Conservation (phyloP, 2,888 invertebrate species). For the Microdon myrmicae region DNA sequence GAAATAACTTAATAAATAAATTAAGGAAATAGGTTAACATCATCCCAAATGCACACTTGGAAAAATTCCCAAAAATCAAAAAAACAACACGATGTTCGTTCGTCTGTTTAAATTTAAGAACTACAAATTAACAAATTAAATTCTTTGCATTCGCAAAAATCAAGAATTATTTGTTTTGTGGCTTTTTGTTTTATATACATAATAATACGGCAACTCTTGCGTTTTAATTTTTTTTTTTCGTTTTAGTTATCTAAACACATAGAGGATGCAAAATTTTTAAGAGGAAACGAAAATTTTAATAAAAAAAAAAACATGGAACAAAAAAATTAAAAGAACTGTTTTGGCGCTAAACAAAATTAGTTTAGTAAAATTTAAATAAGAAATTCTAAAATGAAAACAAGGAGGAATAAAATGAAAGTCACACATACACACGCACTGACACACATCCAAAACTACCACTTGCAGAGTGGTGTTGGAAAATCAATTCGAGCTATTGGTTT, state of each 20-base stretch:
- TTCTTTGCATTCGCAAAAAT: conserved; percentile 44
- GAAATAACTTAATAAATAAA: conserved; percentile 17
- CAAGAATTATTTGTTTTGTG: conserved; percentile 18
- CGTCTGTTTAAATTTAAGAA: too few relatives aligned
- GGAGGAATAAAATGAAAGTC: conserved; percentile 15
- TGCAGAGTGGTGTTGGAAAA: conserved; percentile 2
- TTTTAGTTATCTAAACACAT: conserved; percentile 45
- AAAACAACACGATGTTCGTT: conserved; percentile 23
- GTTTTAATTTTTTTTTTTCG: conserved; percentile 23
- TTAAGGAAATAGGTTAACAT: conserved; percentile 27
- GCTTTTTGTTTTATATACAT: conserved; percentile 9
- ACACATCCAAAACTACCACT: conserved; percentile 12
- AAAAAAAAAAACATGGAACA: conserved; percentile 10
- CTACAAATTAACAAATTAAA: conserved; percentile 21
- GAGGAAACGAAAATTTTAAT: conserved; percentile 5
- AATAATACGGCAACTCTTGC: conserved; percentile 44
- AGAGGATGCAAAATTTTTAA: conserved; percentile 49
- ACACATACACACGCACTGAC: conserved; percentile 25
- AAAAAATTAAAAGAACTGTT: conserved; percentile 11
- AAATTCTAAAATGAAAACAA: conserved; percentile 3
- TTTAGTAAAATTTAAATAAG: conserved; percentile 10
- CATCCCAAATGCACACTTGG: conserved; percentile 48
- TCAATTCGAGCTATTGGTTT: conserved; percentile 8
- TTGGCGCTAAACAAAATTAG: too few relatives aligned
- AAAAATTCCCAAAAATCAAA: conserved; percentile 39